phyloP scores from a whole-genome alignment of 2,888 invertebrate genomes.

The Yponomeuta cagnagella region DNA sequence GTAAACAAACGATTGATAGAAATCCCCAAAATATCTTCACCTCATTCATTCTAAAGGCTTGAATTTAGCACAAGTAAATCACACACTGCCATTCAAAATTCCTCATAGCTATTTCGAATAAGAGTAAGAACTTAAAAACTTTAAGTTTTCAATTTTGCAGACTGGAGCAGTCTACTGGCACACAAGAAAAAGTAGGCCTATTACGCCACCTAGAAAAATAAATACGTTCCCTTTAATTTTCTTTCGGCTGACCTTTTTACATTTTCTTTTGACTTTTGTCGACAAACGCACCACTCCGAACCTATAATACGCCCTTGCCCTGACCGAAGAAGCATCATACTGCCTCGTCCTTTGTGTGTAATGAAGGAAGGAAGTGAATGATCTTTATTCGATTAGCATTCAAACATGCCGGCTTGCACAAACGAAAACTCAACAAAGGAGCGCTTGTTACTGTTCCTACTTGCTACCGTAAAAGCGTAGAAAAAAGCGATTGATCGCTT shows the following conservation, averaged over 20 bases:
- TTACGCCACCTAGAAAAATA: no score
- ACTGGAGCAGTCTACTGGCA: no score
- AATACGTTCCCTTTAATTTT: neutral
- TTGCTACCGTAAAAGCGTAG: slow-evolving; percentile 25
- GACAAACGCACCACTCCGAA: slow-evolving; percentile 23
- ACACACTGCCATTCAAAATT: no score
- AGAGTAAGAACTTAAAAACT: no score
- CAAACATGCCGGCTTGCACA: slow-evolving; percentile 29
- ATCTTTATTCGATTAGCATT: slow-evolving; percentile 57
- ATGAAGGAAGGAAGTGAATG: slow-evolving; percentile 56
- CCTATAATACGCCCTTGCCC: slow-evolving; percentile 30
- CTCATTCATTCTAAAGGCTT: no score
- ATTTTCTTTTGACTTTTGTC: slow-evolving; percentile 26
- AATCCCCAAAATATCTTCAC: no score
- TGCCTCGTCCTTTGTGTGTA: slow-evolving; percentile 3
- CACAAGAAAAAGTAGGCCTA: no score
- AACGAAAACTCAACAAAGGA: slow-evolving; percentile 27
- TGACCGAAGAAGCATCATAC: slow-evolving; percentile 23
- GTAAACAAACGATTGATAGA: no score
- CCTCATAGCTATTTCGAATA: no score
- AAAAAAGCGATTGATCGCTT: slow-evolving; percentile 25
- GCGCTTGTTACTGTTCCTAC: slow-evolving; percentile 31
- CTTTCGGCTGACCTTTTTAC: slow-evolving; percentile 11
- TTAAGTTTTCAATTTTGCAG: no score
- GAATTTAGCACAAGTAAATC: no score